Evolutionary conservation across 2,113 vertebrate genomes (phyloP).

Genomic region (Tiliqua scincoides): DNA sequence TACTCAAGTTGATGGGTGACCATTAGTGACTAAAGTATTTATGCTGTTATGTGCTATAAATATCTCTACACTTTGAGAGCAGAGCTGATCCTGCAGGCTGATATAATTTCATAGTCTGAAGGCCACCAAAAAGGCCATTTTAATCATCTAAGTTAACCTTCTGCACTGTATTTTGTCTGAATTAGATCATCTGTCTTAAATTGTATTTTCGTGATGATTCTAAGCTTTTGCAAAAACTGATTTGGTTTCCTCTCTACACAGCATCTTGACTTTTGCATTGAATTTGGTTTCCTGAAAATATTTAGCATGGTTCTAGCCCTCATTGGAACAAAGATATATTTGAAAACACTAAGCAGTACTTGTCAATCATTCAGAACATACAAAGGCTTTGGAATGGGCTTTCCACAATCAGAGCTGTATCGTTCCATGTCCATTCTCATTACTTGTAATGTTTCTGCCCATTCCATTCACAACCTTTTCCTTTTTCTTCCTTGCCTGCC

Average conservation of each 20-base stretch:
- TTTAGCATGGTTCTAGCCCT: not conserved
- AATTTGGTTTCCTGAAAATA: not conserved
- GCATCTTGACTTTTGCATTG: not conserved
- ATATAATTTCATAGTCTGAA: constrained; percentile 16
- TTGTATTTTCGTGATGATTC: constrained; percentile 10
- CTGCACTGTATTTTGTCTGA: not conserved
- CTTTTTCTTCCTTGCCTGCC: too few species aligned
- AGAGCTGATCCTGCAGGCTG: constrained; percentile 4
- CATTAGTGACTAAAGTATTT: constrained; percentile 5
- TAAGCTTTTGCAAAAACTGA: not conserved
- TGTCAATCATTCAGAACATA: not conserved
- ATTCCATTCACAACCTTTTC: too few species aligned
- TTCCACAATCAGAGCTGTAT: not conserved
- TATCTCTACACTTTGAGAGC: not conserved
- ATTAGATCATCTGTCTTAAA: constrained; percentile 12
- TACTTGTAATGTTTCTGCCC: too few species aligned
- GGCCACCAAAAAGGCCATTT: constrained; percentile 20
- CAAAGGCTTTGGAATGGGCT: not conserved
- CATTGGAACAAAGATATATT: not conserved
- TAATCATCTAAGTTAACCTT: constrained; percentile 18
- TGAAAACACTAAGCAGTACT: not conserved
- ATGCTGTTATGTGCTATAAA: constrained; percentile 17
- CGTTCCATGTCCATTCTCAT: not conserved
- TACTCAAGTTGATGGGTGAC: not conserved
- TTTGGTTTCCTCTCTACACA: not conserved